phyloP scores from a whole-genome alignment of 1,140 invertebrate species.

The Lepeophtheirus salmonis region DNA sequence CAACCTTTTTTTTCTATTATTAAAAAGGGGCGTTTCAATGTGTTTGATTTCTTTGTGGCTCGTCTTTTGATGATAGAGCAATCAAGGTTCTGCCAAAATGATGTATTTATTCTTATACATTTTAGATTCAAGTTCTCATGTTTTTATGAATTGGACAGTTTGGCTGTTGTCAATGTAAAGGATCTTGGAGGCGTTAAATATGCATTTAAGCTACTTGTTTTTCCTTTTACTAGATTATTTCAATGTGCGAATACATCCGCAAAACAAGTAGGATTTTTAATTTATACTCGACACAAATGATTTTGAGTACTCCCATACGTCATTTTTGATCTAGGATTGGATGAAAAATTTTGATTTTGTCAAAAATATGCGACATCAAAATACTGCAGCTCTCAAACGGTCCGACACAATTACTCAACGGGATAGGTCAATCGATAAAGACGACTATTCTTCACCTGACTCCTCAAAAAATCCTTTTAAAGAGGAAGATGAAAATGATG shows the following conservation, averaged over 20 bases:
- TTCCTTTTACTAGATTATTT: constrained; percentile 78
- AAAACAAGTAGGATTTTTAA: no score
- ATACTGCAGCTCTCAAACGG: constrained; percentile 19
- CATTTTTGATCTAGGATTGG: constrained; percentile 50
- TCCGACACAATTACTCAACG: constrained; percentile 10
- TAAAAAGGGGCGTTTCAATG: no score
- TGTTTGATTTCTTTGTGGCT: no score
- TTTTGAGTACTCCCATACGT: constrained; percentile 15
- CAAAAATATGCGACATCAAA: constrained; percentile 53
- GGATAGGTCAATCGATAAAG: background rate
- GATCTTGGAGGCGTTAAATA: constrained; percentile 74
- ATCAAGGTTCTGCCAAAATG: no score
- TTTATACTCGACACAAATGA: no score
- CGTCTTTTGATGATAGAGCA: no score
- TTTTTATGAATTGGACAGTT: constrained; percentile 68
- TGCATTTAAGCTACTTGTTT: constrained; percentile 80
- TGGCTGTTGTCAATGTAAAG: constrained; percentile 85
- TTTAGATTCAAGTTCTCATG: constrained; percentile 48
- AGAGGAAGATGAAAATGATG: constrained; percentile 24
- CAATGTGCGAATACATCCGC: constrained; percentile 63
- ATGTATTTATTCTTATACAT: no score
- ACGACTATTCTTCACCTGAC: constrained; percentile 20
- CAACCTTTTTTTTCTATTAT: no score
- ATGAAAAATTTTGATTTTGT: constrained; percentile 76
- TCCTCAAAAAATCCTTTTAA: constrained; percentile 21